phyloP scores from a whole-genome alignment of 2,888 invertebrate species.

The Oligia fasciuncula region DNA sequence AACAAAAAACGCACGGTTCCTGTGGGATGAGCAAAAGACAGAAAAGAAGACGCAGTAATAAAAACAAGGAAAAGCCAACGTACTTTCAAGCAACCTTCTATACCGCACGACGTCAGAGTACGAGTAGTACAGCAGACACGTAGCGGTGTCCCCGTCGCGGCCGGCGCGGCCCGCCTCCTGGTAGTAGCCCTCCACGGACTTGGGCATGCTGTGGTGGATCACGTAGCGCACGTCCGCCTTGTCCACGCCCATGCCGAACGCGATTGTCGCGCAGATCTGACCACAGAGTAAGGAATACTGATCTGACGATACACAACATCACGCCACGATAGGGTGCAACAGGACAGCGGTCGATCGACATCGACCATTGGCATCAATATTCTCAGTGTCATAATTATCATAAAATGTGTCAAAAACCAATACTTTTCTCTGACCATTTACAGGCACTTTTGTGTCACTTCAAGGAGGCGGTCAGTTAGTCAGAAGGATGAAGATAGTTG shows the following conservation, averaged over 20 bases:
- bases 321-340: background rate
- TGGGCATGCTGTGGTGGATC: constrained; percentile 97
- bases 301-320: background rate
- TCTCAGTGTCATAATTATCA: background rate
- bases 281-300: background rate
- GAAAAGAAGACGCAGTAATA: background rate
- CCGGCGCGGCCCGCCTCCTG: constrained; percentile 99
- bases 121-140: constrained; percentile 96
- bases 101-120: constrained; percentile 95
- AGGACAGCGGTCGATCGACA: background rate
- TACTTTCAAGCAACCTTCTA: constrained; percentile 90
- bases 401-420: background rate
- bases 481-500: background rate
- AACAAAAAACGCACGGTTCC: background rate
- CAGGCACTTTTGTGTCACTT: background rate
- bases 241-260: constrained; percentile 99
- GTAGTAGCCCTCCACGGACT: constrained; percentile 99
- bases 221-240: constrained; percentile 99
- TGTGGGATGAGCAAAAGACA: background rate
- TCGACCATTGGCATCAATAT: too few species aligned
- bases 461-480: background rate
- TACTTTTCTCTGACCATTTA: background rate
- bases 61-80: background rate
- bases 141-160: constrained; percentile 95
- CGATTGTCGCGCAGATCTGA: constrained; percentile 98